phyloP scores from a whole-genome alignment of 2,797 vertebrate species.

The Hephaestus fuliginosus region DNA sequence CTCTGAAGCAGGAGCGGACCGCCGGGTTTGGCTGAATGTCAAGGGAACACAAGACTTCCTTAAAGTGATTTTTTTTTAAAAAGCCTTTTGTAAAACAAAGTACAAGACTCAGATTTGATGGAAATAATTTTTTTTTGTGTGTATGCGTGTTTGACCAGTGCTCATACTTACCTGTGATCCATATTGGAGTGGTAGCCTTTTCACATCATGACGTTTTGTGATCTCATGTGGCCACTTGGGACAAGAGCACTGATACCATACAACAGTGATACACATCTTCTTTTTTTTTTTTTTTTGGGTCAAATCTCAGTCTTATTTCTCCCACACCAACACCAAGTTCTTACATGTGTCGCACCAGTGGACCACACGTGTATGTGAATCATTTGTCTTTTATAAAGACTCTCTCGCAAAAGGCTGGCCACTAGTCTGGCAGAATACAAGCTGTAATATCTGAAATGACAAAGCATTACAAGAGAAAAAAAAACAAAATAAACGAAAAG shows the following conservation, averaged over 20 bases:
- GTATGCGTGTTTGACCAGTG: constrained; percentile 29
- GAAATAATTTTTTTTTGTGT: constrained; percentile 13
- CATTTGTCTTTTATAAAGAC: constrained; percentile 98
- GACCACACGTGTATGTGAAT: constrained; percentile 83
- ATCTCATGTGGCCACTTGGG: constrained; percentile 52
- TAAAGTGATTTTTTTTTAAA: constrained; percentile 40
- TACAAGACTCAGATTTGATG: constrained; percentile 65
- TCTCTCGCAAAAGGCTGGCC: constrained; percentile 90
- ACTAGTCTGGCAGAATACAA: constrained; percentile 91
- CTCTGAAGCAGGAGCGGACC: constrained; percentile 53
- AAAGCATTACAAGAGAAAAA: constrained; percentile 83
- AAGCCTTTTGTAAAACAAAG: constrained; percentile 57
- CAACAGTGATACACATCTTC: background rate
- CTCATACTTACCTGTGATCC: constrained; percentile 65
- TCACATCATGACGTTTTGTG: constrained; percentile 32
- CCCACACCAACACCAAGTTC: constrained; percentile 77
- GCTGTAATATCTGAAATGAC: constrained; percentile 92
- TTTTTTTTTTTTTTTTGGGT: constrained; percentile 20
- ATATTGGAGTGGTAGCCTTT: constrained; percentile 60
- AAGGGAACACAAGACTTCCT: constrained; percentile 58
- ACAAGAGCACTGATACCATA: constrained; percentile 37
- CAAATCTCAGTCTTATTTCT: constrained; percentile 68
- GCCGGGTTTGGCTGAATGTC: constrained; percentile 59
- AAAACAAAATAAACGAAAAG: constrained; percentile 86
- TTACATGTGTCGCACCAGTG: constrained; percentile 84